These are phyloP conservation scores for Anguilla anguilla DNA, from an alignment of 2,797 vertebrate genomes.

Conservation along the genomic window DNA sequence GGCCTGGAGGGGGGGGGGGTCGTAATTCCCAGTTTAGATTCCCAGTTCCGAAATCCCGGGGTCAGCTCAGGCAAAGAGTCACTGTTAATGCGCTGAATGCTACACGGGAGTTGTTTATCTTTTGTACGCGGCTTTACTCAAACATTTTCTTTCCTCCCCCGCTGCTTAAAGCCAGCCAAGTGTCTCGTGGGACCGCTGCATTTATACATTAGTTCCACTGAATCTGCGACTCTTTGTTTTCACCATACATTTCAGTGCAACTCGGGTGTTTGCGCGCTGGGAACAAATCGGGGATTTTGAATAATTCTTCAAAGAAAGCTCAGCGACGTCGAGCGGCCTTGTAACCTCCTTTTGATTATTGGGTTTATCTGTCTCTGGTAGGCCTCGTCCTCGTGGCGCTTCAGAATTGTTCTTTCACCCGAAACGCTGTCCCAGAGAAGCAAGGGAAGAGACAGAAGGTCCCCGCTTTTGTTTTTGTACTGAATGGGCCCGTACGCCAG, in stretches of 20 bases:
- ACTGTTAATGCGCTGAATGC: neutral
- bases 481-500: neutral
- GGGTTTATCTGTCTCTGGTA: neutral
- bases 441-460: neutral
- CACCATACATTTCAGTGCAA: neutral
- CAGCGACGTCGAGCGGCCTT: neutral
- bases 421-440: neutral
- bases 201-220: constrained; percentile 11
- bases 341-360: neutral
- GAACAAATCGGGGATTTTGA: neutral
- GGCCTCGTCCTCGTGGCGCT: neutral
- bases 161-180: neutral
- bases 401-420: neutral
- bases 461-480: neutral
- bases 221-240: constrained; percentile 1
- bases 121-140: neutral
- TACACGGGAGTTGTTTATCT: neutral
- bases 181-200: neutral
- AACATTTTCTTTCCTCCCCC: neutral
- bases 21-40: neutral
- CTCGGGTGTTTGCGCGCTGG: neutral
- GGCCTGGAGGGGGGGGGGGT: neutral
- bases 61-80: neutral
- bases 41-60: neutral
- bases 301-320: neutral